Percentiles rank a stretch among this genome's conserved stretches.
Evolutionary conservation across 2,888 invertebrate species (phyloP).

Genomic region (Autographa pulchrina): DNA sequence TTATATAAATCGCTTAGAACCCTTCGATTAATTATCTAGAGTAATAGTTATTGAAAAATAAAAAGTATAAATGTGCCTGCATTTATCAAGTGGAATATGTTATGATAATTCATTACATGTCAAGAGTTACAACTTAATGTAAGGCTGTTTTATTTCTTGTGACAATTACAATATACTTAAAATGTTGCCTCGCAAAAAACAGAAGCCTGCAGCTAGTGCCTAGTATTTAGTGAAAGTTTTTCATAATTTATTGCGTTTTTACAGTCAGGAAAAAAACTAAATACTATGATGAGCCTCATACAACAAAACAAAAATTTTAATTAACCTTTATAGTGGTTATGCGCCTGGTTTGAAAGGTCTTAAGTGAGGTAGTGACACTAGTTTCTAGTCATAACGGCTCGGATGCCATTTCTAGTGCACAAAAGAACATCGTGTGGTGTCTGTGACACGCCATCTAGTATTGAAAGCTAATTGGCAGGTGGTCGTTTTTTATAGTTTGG

Average conservation of each 20-base stretch:
- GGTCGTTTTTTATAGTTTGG: conserved; percentile 59
- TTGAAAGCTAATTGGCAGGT: conserved; percentile 66
- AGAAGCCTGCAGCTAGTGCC: conserved; percentile 12
- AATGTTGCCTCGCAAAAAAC: conserved; percentile 13
- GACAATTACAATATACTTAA: conserved; percentile 8
- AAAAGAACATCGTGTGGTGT: conserved; percentile 45
- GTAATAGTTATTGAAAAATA: conserved; percentile 11
- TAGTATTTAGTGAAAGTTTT: conserved; percentile 14
- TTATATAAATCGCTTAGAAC: background rate
- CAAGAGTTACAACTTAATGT: conserved; percentile 31
- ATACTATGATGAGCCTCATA: conserved; percentile 35
- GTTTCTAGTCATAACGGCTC: conserved; percentile 49
- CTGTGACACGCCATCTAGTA: conserved; percentile 57
- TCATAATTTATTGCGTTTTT: conserved; percentile 31
- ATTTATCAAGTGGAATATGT: conserved; percentile 14
- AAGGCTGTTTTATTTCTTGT: conserved; percentile 5
- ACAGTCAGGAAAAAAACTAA: conserved; percentile 26
- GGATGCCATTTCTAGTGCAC: conserved; percentile 61
- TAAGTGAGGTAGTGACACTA: conserved; percentile 48
- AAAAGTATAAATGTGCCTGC: background rate
- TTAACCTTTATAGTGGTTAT: conserved; percentile 45
- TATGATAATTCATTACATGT: conserved; percentile 22
- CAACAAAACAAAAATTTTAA: conserved; percentile 44
- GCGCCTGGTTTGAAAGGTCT: conserved; percentile 25
- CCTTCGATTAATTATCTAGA: background rate